Percentiles rank a stretch among this genome's conserved stretches.
phyloP scores from a whole-genome alignment of 2,113 vertebrate genomes.

The Rhinopomastus cyanomelas region DNA sequence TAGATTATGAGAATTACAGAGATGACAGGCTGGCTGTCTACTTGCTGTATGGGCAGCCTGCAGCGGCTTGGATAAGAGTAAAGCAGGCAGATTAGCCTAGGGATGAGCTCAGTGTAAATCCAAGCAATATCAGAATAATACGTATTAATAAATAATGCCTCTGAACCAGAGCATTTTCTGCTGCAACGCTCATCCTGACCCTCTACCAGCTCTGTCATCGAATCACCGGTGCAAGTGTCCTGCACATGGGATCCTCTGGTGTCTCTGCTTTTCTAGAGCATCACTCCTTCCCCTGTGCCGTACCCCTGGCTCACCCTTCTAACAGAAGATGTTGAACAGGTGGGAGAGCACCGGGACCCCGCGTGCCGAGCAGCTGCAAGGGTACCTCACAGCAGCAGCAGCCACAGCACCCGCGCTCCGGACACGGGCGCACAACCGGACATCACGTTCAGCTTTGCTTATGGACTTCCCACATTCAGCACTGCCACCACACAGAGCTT shows the following conservation, averaged over 20 bases:
- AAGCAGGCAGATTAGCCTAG: conserved; percentile 31
- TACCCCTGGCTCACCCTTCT: neutral
- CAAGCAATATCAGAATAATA: conserved; percentile 37
- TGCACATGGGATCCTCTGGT: neutral
- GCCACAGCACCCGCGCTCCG: accelerated
- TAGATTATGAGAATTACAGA: conserved; percentile 33
- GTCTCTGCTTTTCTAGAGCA: neutral
- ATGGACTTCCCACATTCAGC: conserved; percentile 48
- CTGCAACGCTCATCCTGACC: neutral
- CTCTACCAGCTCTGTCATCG: neutral
- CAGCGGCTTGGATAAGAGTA: neutral
- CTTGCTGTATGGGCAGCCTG: neutral
- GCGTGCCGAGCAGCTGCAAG: neutral
- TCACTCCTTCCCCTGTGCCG: accelerated
- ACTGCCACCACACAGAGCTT: conserved; percentile 14
- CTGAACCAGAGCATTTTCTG: neutral
- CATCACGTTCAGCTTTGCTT: neutral
- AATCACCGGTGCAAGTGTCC: neutral
- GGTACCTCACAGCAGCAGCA: neutral
- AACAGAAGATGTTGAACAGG: neutral
- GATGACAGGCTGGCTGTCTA: conserved; percentile 40
- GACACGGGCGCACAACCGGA: neutral
- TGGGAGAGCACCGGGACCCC: neutral
- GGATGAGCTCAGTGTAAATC: conserved; percentile 48
- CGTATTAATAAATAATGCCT: conserved; percentile 20